phyloP scores from a whole-genome alignment of 1,140 invertebrate species.

The Idris sp. region DNA sequence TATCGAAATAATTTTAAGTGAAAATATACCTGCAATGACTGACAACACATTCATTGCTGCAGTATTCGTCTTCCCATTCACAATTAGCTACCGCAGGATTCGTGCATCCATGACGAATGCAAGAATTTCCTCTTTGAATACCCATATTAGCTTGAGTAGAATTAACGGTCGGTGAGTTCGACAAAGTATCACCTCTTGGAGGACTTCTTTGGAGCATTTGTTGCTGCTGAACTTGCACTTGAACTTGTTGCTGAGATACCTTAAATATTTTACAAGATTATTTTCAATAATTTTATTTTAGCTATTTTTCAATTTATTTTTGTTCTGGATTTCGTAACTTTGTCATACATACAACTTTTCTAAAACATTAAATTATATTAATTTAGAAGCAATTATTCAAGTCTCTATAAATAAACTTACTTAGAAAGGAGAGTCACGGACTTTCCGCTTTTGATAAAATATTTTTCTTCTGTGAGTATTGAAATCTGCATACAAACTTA shows the following conservation, averaged over 20 bases:
- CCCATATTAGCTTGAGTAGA: constrained; percentile 75
- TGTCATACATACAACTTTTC: no score
- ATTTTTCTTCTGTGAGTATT: no score
- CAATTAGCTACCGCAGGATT: constrained; percentile 94
- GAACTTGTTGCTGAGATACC: constrained; percentile 75
- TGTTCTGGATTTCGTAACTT: no score
- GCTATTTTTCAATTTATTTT: no score
- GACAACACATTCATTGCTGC: constrained; percentile 97
- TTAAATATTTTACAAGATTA: constrained; percentile 34
- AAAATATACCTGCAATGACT: constrained; percentile 91
- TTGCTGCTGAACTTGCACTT: constrained; percentile 68
- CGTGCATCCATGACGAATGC: constrained; percentile 92
- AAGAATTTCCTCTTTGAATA: constrained; percentile 82
- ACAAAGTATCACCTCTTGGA: constrained; percentile 70
- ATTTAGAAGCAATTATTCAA: no score
- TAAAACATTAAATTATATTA: no score
- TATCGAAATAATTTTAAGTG: no score
- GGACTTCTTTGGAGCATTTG: constrained; percentile 77
- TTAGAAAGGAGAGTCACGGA: no score
- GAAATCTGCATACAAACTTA: no score
- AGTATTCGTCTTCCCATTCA: constrained; percentile 98
- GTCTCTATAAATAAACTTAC: no score
- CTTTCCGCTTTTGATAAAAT: no score
- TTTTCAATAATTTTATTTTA: no score
- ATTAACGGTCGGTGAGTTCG: constrained; percentile 70